Evolutionary conservation across 2,888 invertebrate species (phyloP).

Genomic region (Dusona sp.): DNA sequence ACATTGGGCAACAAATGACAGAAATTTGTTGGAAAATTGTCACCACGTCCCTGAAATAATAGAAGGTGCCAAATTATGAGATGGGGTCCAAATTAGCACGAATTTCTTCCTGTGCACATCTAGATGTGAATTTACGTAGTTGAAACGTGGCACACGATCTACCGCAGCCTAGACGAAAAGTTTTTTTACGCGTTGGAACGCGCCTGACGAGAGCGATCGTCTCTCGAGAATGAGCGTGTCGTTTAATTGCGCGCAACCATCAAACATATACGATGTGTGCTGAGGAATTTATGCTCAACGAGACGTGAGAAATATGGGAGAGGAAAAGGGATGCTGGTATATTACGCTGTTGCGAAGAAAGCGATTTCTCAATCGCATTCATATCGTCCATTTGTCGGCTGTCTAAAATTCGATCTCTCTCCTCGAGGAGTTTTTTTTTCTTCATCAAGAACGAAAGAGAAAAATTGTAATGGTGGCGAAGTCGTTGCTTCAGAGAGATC

Average conservation of each 20-base stretch:
- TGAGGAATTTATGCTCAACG: constrained; percentile 62
- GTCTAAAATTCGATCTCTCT: constrained; percentile 35
- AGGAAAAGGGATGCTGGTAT: constrained; percentile 25
- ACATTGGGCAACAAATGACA: background rate
- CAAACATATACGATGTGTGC: constrained; percentile 17
- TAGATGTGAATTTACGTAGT: background rate
- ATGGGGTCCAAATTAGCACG: background rate
- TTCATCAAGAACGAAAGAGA: background rate
- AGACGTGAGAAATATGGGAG: constrained; percentile 52
- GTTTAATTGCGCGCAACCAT: constrained; percentile 64
- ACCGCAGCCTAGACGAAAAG: constrained; percentile 58
- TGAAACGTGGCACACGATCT: constrained; percentile 45
- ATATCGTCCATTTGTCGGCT: constrained; percentile 30
- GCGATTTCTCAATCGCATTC: constrained; percentile 42
- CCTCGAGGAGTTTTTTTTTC: background rate
- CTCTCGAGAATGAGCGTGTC: constrained; percentile 61
- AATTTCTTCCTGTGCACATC: background rate
- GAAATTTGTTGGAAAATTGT: background rate
- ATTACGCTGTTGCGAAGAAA: constrained; percentile 34
- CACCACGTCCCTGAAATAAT: background rate
- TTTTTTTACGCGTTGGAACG: constrained; percentile 37
- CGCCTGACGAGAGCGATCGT: constrained; percentile 27
- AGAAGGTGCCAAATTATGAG: background rate
- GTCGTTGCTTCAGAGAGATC: background rate
- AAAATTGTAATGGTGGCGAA: background rate